A percentile compares a stretch with the other conserved stretches of the same genome.
Conservation (phyloP, 2,888 invertebrate genomes). For the Macropis europaea region DNA sequence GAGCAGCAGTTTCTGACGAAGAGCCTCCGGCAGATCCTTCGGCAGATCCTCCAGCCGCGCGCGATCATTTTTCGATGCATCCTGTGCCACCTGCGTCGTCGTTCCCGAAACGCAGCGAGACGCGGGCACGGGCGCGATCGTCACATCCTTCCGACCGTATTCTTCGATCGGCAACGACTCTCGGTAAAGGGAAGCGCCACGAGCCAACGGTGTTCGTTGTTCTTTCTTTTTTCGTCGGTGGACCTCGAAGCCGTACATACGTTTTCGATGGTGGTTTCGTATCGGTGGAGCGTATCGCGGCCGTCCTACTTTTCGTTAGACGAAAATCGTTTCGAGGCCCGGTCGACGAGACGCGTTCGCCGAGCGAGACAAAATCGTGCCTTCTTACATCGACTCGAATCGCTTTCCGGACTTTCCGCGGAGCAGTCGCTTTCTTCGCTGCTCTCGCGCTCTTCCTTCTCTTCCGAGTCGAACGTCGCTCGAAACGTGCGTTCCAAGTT, state of each 20-base stretch:
- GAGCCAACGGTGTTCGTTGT: not conserved
- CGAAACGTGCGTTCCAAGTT: too few species aligned
- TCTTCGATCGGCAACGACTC: not conserved
- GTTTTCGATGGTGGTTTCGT: constrained; percentile 39
- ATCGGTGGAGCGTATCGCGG: constrained; percentile 29
- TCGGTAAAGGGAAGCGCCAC: not conserved
- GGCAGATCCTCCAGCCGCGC: too few species aligned
- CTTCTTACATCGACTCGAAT: not conserved
- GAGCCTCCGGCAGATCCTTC: not conserved
- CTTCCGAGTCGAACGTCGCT: too few species aligned
- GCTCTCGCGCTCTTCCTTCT: too few species aligned
- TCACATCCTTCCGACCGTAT: not conserved
- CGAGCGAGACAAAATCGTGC: too few species aligned
- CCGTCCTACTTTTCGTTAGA: constrained; percentile 44
- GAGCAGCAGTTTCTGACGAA: not conserved
- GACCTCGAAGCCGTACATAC: constrained; percentile 24
- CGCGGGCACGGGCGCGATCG: too few species aligned
- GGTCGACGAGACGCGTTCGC: not conserved
- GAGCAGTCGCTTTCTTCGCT: too few species aligned
- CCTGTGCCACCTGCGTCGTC: too few species aligned
- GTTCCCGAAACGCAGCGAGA: too few species aligned
- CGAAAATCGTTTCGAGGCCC: constrained; percentile 13
- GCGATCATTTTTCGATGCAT: not conserved
- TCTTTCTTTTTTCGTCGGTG: not conserved
- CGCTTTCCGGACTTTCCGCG: too few species aligned